These are phyloP conservation scores for Pangasius mekongensis DNA, from an alignment of 2,797 vertebrate species.

Conservation along the genomic window DNA sequence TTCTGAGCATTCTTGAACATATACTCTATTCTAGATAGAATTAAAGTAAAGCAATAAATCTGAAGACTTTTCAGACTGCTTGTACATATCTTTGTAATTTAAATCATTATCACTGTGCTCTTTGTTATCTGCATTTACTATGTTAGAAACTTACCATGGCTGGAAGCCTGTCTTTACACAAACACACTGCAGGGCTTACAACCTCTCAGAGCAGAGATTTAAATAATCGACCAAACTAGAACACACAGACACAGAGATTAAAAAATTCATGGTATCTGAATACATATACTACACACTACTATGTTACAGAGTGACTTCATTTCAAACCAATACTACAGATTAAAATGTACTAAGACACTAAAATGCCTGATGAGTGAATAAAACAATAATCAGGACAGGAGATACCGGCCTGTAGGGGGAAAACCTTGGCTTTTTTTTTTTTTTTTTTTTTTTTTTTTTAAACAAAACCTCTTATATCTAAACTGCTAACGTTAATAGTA, in stretches of 20 bases:
- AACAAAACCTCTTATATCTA: not conserved
- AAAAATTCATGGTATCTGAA: not conserved
- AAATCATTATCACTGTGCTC: no score
- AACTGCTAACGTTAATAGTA: not conserved
- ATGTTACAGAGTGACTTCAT: not conserved
- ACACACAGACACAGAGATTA: not conserved
- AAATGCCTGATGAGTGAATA: not conserved
- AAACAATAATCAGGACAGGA: not conserved
- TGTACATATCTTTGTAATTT: not conserved
- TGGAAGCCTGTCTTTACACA: conserved; percentile 59
- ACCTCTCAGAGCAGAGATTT: conserved; percentile 34
- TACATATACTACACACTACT: not conserved
- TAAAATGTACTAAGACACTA: not conserved
- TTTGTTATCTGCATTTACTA: not conserved
- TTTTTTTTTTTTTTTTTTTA: not conserved
- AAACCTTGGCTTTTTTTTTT: not conserved
- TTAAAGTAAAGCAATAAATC: not conserved
- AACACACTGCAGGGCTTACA: conserved; percentile 23
- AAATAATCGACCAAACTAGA: conserved; percentile 32
- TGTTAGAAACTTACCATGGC: conserved; percentile 71
- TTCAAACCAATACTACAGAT: not conserved
- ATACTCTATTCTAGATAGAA: not conserved
- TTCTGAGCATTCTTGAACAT: not conserved
- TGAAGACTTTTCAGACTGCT: not conserved
- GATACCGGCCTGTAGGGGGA: not conserved